These are phyloP conservation scores for Fukomys damarensis DNA, from an alignment of 2,113 vertebrate species.

Conservation along the genomic window DNA sequence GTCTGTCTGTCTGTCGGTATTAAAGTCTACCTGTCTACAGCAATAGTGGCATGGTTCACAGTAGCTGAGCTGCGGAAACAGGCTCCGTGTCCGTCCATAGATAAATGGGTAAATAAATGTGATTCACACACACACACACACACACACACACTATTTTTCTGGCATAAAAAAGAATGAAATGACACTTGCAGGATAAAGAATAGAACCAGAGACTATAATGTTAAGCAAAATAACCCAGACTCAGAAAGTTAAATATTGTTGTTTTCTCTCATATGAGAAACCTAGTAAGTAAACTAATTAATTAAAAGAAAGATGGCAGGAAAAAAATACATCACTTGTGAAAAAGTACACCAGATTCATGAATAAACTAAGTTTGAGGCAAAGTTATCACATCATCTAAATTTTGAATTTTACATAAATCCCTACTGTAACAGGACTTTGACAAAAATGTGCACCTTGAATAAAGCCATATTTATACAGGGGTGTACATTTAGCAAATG, in stretches of 20 bases:
- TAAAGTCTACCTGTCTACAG: background rate
- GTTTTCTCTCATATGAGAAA: background rate
- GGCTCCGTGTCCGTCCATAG: background rate
- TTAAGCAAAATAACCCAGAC: background rate
- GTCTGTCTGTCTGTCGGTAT: background rate
- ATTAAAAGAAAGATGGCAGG: background rate
- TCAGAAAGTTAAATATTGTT: background rate
- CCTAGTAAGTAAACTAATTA: background rate
- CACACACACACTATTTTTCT: too few species aligned
- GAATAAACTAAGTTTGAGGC: conserved; percentile 20
- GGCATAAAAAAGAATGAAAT: background rate
- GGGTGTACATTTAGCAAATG: background rate
- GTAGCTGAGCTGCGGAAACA: background rate
- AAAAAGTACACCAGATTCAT: conserved; percentile 38
- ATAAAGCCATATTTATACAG: background rate
- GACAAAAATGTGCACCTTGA: background rate
- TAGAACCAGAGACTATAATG: background rate
- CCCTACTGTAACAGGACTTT: background rate
- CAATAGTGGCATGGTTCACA: background rate
- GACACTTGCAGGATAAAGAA: background rate
- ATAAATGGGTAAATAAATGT: background rate
- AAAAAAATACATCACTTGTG: background rate
- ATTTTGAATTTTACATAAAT: conserved; percentile 30
- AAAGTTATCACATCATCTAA: background rate
- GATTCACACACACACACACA: too few species aligned